A percentile compares a stretch with the other conserved stretches of the same genome.
Evolutionary conservation across 2,888 invertebrate species (phyloP).

Genomic region (Drosophila paranaensis): DNA sequence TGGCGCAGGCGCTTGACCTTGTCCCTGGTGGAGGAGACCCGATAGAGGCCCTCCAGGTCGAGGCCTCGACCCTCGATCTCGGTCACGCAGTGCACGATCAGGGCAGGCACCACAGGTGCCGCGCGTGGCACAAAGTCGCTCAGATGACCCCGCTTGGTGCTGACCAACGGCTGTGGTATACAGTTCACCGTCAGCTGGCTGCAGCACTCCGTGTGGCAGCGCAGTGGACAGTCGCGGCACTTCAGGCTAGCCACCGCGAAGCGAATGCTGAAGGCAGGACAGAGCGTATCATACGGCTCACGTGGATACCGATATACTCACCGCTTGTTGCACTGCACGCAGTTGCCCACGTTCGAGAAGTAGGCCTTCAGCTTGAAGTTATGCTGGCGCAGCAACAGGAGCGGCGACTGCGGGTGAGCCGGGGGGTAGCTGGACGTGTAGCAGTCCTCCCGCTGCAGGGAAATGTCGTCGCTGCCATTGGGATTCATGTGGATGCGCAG

Average conservation of each 20-base stretch:
- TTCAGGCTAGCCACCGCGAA: constrained; percentile 57
- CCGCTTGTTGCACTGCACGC: constrained; percentile 71
- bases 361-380: constrained; percentile 66
- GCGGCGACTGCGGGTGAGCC: constrained; percentile 35
- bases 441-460: constrained; percentile 35
- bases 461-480: constrained; percentile 51
- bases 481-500: constrained; percentile 66
- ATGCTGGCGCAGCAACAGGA: constrained; percentile 56
- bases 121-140: constrained; percentile 60
- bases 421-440: constrained; percentile 23
- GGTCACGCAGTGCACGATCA: constrained; percentile 72
- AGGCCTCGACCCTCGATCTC: constrained; percentile 66
- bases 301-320: constrained; percentile 30
- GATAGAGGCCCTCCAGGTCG: constrained; percentile 68
- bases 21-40: constrained; percentile 64
- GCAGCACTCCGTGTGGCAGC: constrained; percentile 62
- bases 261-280: constrained; percentile 48
- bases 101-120: constrained; percentile 68
- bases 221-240: constrained; percentile 70
- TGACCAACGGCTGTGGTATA: constrained; percentile 60
- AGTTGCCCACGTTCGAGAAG: constrained; percentile 65
- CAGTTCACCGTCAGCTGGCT: constrained; percentile 58
- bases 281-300: too few relatives aligned
- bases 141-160: constrained; percentile 46
- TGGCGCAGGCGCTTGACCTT: constrained; percentile 66